Percentiles rank a stretch among this genome's conserved stretches.
Evolutionary conservation across 2,888 invertebrate species (phyloP).

Genomic region (Epistrophe grossulariae): DNA sequence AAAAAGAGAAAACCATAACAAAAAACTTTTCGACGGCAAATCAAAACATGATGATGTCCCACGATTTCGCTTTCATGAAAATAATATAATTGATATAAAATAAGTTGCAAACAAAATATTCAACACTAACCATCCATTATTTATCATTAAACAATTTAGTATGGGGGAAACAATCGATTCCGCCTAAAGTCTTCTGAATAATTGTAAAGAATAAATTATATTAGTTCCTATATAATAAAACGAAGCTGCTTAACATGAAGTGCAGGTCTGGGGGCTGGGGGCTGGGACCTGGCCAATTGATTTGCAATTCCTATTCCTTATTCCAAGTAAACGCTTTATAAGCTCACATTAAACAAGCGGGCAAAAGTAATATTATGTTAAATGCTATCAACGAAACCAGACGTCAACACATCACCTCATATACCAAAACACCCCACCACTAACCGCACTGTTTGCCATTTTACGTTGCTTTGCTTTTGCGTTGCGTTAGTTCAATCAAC

Average conservation of each 20-base stretch:
- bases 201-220: constrained; percentile 42
- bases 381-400: constrained; percentile 15
- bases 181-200: not conserved
- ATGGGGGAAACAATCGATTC: constrained; percentile 26
- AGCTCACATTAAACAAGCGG: not conserved
- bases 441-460: not conserved
- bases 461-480: not conserved
- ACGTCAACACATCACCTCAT: constrained; percentile 5
- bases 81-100: not conserved
- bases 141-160: constrained; percentile 33
- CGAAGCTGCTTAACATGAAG: not conserved
- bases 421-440: not conserved
- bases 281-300: constrained; percentile 6
- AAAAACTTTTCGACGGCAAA: not conserved
- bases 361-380: constrained; percentile 33
- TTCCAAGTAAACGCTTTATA: not conserved
- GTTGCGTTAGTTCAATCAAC: constrained; percentile 4
- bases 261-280: not conserved
- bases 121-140: constrained; percentile 17
- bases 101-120: not conserved
- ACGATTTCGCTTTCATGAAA: not conserved
- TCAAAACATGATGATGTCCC: not conserved
- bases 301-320: constrained; percentile 51
- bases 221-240: not conserved
- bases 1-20: not conserved